Evolutionary conservation across 1,140 invertebrate species (phyloP), one percentile per base, ranked within the genome.

Genomic region (Leptoteleia sp.): DNA sequence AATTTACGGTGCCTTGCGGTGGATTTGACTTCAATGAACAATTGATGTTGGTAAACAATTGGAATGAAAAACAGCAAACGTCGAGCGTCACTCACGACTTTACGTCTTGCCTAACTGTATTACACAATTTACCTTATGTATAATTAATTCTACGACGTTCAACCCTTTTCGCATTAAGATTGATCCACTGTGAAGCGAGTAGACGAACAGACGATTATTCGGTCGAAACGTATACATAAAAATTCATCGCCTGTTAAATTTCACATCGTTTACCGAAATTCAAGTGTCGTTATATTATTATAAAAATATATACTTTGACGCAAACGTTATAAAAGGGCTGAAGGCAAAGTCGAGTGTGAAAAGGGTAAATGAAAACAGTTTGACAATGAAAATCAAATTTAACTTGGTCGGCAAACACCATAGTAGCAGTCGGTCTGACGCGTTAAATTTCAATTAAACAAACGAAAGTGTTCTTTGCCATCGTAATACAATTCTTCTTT

Each of bases 331-430:
- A 64, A 64, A 50, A 64, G 40, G 43, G 59, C 35, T 64, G 40
- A 48, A 54, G 42, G 50, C 50, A 67, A 43, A 27, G 22, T 37
- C 42, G 37, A 45, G 25, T 33, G 64, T 68, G 48, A 68, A 68
- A 68, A 6, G 64, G 38, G 64, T 55, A 55, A 68, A 68, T 68
- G 35, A 55, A 68, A 68, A 45, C 29, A 45, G 33, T 35, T 55
- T 7, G 40, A 55, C 13, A 67, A 67, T 47, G 50, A 54, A 67
- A 6, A 50, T 48, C 19, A 9, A 43, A 67, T 45, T 35, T 38
- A 48, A 48, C 22, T 3, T 6, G 3, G 9, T 62, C 22, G 0
- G 27, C 22, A 3, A 3, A 38, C 27, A 6, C 33, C 27, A 2
- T 1, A 25, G 6, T 6, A 25, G 22, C 42, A 17, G 42, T 25